Evolutionary conservation across 2,888 invertebrate species (phyloP), one percentile per base, ranked within the genome.

Genomic region (Tridacna gigas): DNA sequence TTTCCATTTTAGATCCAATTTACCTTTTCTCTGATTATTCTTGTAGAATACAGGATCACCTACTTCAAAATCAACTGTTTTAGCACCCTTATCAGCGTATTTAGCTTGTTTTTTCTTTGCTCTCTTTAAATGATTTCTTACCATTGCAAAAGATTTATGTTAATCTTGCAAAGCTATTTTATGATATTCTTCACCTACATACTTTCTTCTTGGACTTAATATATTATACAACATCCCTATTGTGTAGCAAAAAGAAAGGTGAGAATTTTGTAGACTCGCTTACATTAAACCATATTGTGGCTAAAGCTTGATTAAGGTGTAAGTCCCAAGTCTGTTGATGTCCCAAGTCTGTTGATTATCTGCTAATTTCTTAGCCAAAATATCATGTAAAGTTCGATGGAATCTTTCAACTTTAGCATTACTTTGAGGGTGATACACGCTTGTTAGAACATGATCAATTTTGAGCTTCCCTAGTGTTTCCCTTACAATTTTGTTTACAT

Each of bases 251-350:
- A 65, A 65, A 86, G 61, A 81, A 87, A 51, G 89, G 84, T 0
- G 82, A 83, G 22, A 63, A 74, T 63, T 60, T 69, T 47, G 83
- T 66, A 18, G 81, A 78, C 63, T 86, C 84, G 71, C 75, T 84
- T 0, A 78, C 67, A 74, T 76, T 83, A 66, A n/a, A n/a, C n/a
- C 82, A 87, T 20, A 80, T 77, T n/a, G 86, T 76, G 15, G 83
- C 86, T n/a, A 87, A 47, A 28, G 84, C 75, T 63, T 82, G 81
- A 71, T 86, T 86, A 15, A 88, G 63, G 75, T 61, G 63, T 3
- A 86, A 13, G 73, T 89, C 88, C 84, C 84, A 89, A 2, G 73
- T 78, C 11, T 67, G n/a, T n/a, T n/a, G n/a, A n/a, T n/a, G n/a
- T n/a, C n/a, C n/a, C n/a, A n/a, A n/a, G n/a, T n/a, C n/a, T 25